Evolutionary conservation across 2,797 vertebrate genomes (phyloP).

Genomic region (Lutjanus argentimaculatus): DNA sequence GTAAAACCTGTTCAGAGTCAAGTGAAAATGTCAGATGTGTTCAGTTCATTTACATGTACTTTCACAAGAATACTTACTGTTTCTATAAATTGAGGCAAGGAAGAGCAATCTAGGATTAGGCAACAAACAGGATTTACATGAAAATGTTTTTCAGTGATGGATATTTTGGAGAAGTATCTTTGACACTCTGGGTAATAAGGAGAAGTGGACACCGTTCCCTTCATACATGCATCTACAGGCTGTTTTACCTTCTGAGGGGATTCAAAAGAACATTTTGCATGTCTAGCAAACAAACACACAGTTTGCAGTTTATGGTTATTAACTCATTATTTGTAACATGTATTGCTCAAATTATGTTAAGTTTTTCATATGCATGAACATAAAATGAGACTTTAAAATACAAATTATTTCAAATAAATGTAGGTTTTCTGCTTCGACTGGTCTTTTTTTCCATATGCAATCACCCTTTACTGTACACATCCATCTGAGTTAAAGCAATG

Average conservation of each 20-base stretch:
- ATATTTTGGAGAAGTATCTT: conserved; percentile 8
- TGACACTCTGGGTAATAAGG: not conserved
- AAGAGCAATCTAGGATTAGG: conserved; percentile 23
- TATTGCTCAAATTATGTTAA: conserved; percentile 71
- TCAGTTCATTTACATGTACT: conserved; percentile 15
- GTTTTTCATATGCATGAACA: conserved; percentile 27
- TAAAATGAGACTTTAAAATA: conserved; percentile 44
- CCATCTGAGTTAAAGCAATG: conserved; percentile 49
- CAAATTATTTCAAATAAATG: conserved; percentile 37
- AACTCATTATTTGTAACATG: conserved; percentile 39
- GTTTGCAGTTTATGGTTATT: conserved; percentile 45
- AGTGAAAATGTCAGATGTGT: conserved; percentile 16
- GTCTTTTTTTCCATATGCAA: conserved; percentile 15
- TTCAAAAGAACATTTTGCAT: conserved; percentile 23
- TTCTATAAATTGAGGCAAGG: conserved; percentile 16
- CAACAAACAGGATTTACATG: conserved; percentile 33
- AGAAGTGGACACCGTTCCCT: conserved; percentile 6
- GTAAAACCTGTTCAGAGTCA: conserved; percentile 16
- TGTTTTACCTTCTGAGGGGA: conserved; percentile 21
- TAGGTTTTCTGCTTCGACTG: conserved; percentile 11
- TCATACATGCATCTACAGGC: conserved; percentile 47
- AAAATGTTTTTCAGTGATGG: conserved; percentile 1
- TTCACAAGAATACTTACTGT: conserved; percentile 18
- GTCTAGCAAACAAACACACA: conserved; percentile 7
- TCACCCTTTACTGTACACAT: conserved; percentile 16